A percentile compares a stretch with the other conserved stretches of the same genome.
Evolutionary conservation across 2,113 vertebrate species (phyloP).

Genomic region (Brachypodius melanocephalos): DNA sequence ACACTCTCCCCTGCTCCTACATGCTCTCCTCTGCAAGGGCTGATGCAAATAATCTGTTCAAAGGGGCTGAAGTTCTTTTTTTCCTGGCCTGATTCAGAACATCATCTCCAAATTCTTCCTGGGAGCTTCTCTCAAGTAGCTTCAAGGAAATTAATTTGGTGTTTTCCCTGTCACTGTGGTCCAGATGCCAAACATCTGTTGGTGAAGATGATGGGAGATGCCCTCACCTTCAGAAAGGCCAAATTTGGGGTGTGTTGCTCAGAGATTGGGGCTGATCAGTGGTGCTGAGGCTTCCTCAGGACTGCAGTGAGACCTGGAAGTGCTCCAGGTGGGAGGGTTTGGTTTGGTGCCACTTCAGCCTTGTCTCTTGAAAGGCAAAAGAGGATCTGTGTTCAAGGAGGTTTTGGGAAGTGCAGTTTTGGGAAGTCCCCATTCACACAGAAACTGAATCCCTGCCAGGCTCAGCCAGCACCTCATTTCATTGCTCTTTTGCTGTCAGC

Average conservation of each 20-base stretch:
- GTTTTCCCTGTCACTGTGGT: rapidly evolving
- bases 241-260: neutral
- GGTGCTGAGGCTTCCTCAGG: neutral
- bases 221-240: neutral
- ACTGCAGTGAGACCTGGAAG: neutral
- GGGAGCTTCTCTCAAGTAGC: neutral
- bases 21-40: neutral
- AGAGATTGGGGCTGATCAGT: neutral
- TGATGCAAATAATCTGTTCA: slow-evolving; percentile 5
- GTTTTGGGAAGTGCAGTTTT: neutral
- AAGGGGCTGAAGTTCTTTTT: neutral
- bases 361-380: neutral
- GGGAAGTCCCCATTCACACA: neutral
- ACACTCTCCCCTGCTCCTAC: neutral
- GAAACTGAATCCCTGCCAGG: neutral
- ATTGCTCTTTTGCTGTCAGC: neutral
- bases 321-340: neutral
- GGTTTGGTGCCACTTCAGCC: neutral
- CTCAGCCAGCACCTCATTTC: neutral
- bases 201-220: neutral
- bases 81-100: neutral
- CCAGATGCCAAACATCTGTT: neutral
- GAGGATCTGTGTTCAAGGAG: neutral
- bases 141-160: neutral
- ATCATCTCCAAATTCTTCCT: rapidly evolving